phyloP scores from a whole-genome alignment of 2,888 invertebrate species.

The Leucophenga maculata region DNA sequence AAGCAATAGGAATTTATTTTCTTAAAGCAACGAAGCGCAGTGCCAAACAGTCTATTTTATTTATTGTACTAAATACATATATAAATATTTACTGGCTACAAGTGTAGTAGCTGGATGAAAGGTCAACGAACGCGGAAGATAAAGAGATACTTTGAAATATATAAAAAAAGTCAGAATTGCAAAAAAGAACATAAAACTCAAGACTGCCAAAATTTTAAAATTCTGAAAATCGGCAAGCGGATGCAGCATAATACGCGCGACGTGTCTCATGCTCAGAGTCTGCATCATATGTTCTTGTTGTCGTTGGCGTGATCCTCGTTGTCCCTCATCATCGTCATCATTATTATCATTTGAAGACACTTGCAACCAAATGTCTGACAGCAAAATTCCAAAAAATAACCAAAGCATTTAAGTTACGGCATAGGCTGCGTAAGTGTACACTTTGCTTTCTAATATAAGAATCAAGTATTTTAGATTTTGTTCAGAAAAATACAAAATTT shows the following conservation, averaged over 20 bases:
- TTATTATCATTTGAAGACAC: too few relatives aligned
- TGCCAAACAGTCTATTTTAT: neutral
- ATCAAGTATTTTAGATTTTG: too few relatives aligned
- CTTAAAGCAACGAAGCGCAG: neutral
- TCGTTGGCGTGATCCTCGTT: too few relatives aligned
- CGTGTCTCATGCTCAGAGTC: too few relatives aligned
- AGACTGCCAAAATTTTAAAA: slow-evolving; percentile 57
- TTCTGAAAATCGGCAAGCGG: slow-evolving; percentile 36
- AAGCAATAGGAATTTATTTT: slow-evolving; percentile 43
- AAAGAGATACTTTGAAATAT: slow-evolving; percentile 54
- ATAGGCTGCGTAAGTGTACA: too few relatives aligned
- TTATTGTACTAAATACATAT: neutral
- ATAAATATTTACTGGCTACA: neutral
- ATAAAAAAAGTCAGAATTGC: slow-evolving; percentile 22
- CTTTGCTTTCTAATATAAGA: too few relatives aligned
- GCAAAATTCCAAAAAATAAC: too few relatives aligned
- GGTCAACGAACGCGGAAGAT: slow-evolving; percentile 63
- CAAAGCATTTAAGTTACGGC: too few relatives aligned
- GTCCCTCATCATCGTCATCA: too few relatives aligned
- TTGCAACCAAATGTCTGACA: too few relatives aligned
- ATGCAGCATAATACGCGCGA: slow-evolving; percentile 21
- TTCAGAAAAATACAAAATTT: too few relatives aligned
- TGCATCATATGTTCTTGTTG: too few relatives aligned
- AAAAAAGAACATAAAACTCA: slow-evolving; percentile 23
- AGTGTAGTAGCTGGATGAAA: slow-evolving; percentile 25